These are phyloP conservation scores for Speoplatyrhinus poulsoni DNA, from an alignment of 2,113 vertebrate genomes.

Conservation along the genomic window DNA sequence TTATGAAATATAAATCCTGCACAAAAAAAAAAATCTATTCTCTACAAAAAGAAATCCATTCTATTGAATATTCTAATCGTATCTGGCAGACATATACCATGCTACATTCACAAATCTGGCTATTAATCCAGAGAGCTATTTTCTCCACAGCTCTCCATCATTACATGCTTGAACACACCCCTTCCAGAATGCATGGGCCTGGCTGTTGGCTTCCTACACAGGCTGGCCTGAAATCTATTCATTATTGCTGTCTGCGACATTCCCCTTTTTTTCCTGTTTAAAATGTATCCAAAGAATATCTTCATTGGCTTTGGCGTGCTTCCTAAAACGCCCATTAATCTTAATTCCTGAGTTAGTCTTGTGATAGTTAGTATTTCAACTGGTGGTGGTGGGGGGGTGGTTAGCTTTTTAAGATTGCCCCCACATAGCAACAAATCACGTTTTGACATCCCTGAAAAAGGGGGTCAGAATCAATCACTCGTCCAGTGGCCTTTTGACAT, in stretches of 20 bases:
- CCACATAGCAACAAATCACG: conserved; percentile 75
- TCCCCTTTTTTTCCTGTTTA: conserved; percentile 49
- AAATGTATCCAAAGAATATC: conserved; percentile 57
- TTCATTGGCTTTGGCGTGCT: conserved; percentile 64
- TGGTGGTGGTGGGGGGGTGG: conserved; percentile 49
- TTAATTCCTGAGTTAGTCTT: conserved; percentile 67
- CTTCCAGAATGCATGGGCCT: conserved; percentile 19
- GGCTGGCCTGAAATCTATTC: conserved; percentile 57
- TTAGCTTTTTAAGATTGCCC: conserved; percentile 75
- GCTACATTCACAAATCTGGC: conserved; percentile 1
- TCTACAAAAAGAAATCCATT: neutral
- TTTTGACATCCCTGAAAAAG: conserved; percentile 61
- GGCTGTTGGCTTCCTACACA: conserved; percentile 19
- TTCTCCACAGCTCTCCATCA: conserved; percentile 9
- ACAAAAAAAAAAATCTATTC: neutral
- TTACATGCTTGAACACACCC: conserved; percentile 34
- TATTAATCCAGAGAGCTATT: neutral
- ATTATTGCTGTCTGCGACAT: conserved; percentile 52
- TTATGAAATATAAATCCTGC: neutral
- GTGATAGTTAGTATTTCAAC: conserved; percentile 71
- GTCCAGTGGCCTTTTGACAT: conserved; percentile 73
- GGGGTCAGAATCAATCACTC: conserved; percentile 74
- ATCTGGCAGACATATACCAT: neutral
- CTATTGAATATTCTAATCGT: conserved; percentile 4
- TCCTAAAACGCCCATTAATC: conserved; percentile 77